These are phyloP conservation scores for Poecilia velifera DNA, from an alignment of 2,797 vertebrate species.

Conservation along the genomic window DNA sequence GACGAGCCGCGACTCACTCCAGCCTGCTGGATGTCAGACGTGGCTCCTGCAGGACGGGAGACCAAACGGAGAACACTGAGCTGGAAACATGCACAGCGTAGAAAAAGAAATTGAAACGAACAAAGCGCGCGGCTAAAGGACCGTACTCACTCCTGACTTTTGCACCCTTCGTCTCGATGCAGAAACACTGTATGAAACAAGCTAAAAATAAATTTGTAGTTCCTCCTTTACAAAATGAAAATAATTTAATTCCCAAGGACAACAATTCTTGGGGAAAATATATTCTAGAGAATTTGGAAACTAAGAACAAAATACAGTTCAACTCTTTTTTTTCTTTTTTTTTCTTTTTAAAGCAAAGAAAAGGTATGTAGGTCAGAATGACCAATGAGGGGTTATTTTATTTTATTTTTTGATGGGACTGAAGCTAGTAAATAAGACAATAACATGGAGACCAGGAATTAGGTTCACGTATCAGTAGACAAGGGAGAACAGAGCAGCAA, in stretches of 20 bases:
- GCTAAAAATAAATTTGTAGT: too few relatives aligned
- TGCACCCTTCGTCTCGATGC: not conserved
- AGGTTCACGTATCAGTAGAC: conserved; percentile 27
- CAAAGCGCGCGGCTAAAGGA: too few relatives aligned
- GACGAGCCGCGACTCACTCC: not conserved
- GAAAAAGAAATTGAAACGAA: too few relatives aligned
- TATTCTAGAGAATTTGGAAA: not conserved
- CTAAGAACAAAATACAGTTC: not conserved
- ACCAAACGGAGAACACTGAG: not conserved
- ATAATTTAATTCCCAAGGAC: too few relatives aligned
- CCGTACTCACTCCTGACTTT: too few relatives aligned
- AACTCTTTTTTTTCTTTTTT: not conserved
- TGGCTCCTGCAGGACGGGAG: not conserved
- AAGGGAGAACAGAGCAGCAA: conserved; percentile 29
- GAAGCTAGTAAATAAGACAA: not conserved
- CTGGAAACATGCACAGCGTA: too few relatives aligned
- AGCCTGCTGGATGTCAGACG: not conserved
- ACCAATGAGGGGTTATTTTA: not conserved
- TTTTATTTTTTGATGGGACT: not conserved
- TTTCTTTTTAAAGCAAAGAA: not conserved
- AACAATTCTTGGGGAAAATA: not conserved
- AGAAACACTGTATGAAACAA: not conserved
- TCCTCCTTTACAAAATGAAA: too few relatives aligned
- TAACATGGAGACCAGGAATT: conserved; percentile 1
- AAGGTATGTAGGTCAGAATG: not conserved